These are phyloP conservation scores for Rhizoglyphus robini DNA, from an alignment of 1,140 invertebrate genomes.

Conservation along the genomic window DNA sequence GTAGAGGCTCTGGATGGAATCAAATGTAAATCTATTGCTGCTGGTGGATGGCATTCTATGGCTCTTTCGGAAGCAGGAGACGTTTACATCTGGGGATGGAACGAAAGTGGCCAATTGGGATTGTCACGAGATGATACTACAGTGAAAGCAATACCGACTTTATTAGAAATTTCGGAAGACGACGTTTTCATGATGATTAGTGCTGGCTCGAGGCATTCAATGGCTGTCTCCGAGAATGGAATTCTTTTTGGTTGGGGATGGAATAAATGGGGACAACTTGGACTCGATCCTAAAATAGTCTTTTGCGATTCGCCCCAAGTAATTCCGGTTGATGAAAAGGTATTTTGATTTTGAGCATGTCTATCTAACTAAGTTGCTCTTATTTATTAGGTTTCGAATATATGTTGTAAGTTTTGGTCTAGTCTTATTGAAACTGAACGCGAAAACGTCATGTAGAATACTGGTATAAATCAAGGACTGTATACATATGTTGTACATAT, in stretches of 20 bases:
- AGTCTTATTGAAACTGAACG: constrained; percentile 20
- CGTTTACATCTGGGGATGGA: constrained; percentile 72
- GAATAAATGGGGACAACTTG: constrained; percentile 21
- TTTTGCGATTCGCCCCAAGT: constrained; percentile 2
- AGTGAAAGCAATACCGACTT: constrained; percentile 21
- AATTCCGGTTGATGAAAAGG: constrained; percentile 11
- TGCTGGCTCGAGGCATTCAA: constrained; percentile 27
- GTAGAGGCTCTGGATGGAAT: constrained; percentile 49
- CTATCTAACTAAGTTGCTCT: background rate
- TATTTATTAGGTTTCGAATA: background rate
- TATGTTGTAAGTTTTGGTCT: constrained; percentile 17
- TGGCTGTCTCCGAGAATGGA: constrained; percentile 23
- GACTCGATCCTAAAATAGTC: background rate
- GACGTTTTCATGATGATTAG: constrained; percentile 10
- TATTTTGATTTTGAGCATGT: no score
- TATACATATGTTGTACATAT: no score
- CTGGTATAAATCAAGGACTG: no score
- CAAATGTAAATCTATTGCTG: constrained; percentile 39
- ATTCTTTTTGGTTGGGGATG: constrained; percentile 21
- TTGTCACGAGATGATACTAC: constrained; percentile 31
- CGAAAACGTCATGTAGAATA: background rate
- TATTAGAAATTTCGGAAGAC: constrained; percentile 22
- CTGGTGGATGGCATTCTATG: constrained; percentile 69
- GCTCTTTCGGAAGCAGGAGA: constrained; percentile 44
- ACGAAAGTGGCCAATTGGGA: constrained; percentile 62